A percentile compares a stretch with the other conserved stretches of the same genome.
Evolutionary conservation across 2,888 invertebrate genomes (phyloP).

Genomic region (Apodemia zela): DNA sequence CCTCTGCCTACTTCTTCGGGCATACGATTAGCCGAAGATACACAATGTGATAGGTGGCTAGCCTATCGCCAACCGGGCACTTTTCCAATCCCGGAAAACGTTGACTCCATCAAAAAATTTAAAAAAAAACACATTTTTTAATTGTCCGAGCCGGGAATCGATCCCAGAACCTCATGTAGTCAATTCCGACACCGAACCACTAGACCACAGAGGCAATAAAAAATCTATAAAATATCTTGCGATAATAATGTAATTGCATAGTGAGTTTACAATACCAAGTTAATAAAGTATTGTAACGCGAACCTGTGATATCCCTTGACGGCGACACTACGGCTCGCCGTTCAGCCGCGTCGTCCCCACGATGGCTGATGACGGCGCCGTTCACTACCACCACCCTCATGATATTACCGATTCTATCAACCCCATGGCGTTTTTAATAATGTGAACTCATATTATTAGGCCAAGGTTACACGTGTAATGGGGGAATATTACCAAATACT

Average conservation of each 20-base stretch:
- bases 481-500: conserved; percentile 8
- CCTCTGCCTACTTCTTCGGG: no score
- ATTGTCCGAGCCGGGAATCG: no score
- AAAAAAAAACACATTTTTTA: no score
- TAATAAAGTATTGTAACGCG: background rate
- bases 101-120: no score
- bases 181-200: no score
- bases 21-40: no score
- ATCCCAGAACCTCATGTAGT: no score
- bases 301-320: background rate
- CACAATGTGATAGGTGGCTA: no score
- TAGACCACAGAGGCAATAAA: no score
- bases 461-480: conserved; percentile 18
- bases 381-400: conserved; percentile 34
- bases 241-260: background rate
- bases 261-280: background rate
- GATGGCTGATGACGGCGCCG: background rate
- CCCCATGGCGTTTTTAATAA: conserved; percentile 32
- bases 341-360: background rate
- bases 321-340: conserved; percentile 15
- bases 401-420: conserved; percentile 39
- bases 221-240: no score
- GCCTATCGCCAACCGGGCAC: no score
- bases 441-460: conserved; percentile 26
- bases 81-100: no score